These are phyloP conservation scores for Datnioides undecimradiatus DNA, from an alignment of 2,113 vertebrate species.

Conservation along the genomic window DNA sequence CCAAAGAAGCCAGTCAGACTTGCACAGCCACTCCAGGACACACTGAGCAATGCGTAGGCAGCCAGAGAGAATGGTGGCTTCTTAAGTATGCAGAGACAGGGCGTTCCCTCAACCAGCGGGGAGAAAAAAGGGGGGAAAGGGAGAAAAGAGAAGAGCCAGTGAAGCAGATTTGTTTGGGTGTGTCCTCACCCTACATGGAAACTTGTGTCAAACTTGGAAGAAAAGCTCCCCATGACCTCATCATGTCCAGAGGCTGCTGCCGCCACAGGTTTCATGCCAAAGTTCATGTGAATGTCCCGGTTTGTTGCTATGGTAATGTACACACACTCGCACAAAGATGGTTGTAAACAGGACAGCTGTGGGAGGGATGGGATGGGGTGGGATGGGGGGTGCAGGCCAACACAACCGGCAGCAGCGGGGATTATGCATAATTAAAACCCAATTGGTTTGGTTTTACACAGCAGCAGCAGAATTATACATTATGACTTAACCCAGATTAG, in stretches of 20 bases:
- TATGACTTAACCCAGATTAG: slow-evolving; percentile 67
- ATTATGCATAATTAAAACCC: slow-evolving; percentile 64
- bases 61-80: slow-evolving; percentile 46
- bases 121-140: background rate
- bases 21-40: slow-evolving; percentile 32
- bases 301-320: background rate
- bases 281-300: slow-evolving; percentile 50
- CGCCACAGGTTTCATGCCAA: slow-evolving; percentile 27
- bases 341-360: slow-evolving; percentile 21
- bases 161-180: slow-evolving; percentile 66
- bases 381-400: background rate
- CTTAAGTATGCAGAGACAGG: slow-evolving; percentile 72
- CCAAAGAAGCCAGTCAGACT: slow-evolving; percentile 47
- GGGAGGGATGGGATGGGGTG: no score
- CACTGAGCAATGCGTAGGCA: slow-evolving; percentile 44
- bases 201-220: slow-evolving; percentile 67
- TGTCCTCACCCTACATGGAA: slow-evolving; percentile 72
- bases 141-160: background rate
- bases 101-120: slow-evolving; percentile 64
- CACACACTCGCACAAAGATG: background rate
- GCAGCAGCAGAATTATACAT: slow-evolving; percentile 60
- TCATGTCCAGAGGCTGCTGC: slow-evolving; percentile 48
- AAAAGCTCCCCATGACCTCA: slow-evolving; percentile 68
- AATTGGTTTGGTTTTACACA: slow-evolving; percentile 53
- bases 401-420: slow-evolving; percentile 49